Conservation (phyloP, 2,888 invertebrate genomes). For the Hyposoter didymator region DNA sequence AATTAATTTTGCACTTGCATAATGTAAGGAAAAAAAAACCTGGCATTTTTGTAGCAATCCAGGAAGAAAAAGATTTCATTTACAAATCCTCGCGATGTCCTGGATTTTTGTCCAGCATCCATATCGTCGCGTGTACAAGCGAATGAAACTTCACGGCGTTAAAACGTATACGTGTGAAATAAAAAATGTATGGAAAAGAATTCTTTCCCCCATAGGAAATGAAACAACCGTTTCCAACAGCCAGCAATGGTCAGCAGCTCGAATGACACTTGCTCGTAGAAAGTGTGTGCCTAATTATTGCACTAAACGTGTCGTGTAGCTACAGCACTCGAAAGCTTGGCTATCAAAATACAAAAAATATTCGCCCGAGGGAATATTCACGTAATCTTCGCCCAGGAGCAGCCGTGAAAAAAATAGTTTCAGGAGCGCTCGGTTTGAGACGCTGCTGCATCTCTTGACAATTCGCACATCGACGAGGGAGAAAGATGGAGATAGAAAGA, state of each 20-base stretch:
- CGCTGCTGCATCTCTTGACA: slow-evolving; percentile 17
- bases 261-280: not conserved
- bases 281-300: not conserved
- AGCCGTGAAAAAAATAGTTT: not conserved
- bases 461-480: slow-evolving; percentile 12
- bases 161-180: not conserved
- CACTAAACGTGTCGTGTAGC: not conserved
- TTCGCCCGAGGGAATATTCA: not conserved
- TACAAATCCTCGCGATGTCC: no score
- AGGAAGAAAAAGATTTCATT: no score
- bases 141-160: no score
- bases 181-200: not conserved
- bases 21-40: not conserved
- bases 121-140: no score
- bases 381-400: not conserved
- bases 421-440: slow-evolving; percentile 3
- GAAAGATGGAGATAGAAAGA: slow-evolving; percentile 5
- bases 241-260: not conserved
- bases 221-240: not conserved
- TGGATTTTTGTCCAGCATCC: no score
- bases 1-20: not conserved
- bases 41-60: no score
- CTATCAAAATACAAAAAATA: not conserved
- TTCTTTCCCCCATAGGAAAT: not conserved
- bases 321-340: not conserved